These are phyloP conservation scores for Metacarcinus magister DNA, from an alignment of 2,888 invertebrate genomes.

Conservation along the genomic window DNA sequence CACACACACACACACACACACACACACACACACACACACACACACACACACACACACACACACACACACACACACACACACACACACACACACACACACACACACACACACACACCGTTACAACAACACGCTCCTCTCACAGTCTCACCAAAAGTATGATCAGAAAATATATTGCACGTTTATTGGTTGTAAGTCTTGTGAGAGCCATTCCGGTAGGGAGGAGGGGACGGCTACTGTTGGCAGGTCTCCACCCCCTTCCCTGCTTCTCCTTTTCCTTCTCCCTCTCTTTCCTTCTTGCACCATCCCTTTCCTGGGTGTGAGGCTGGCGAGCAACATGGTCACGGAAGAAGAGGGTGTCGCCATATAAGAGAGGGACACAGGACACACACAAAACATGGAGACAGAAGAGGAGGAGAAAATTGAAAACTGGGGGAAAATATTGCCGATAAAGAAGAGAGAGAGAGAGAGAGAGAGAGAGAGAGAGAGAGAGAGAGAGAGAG, in stretches of 20 bases:
- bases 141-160: constrained; percentile 41
- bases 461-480: constrained; percentile 48
- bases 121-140: constrained; percentile 21
- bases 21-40: background rate
- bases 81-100: constrained; percentile 48
- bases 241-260: background rate
- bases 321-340: background rate
- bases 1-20: background rate
- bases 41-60: constrained; percentile 30
- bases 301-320: background rate
- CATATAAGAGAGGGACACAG: background rate
- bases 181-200: constrained; percentile 48
- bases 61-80: constrained; percentile 48
- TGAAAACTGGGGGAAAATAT: constrained; percentile 26
- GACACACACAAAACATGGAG: constrained; percentile 3
- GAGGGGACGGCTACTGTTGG: background rate
- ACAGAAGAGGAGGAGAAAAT: constrained; percentile 26
- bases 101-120: constrained; percentile 9
- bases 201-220: background rate
- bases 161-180: constrained; percentile 45
- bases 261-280: background rate
- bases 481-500: constrained; percentile 37
- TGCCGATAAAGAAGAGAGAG: constrained; percentile 14
- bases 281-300: background rate
- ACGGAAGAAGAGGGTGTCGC: background rate